Evolutionary conservation across 2,797 vertebrate species (phyloP), one percentile per base, ranked within the genome.

Genomic region (Peromyscus aztecus): DNA sequence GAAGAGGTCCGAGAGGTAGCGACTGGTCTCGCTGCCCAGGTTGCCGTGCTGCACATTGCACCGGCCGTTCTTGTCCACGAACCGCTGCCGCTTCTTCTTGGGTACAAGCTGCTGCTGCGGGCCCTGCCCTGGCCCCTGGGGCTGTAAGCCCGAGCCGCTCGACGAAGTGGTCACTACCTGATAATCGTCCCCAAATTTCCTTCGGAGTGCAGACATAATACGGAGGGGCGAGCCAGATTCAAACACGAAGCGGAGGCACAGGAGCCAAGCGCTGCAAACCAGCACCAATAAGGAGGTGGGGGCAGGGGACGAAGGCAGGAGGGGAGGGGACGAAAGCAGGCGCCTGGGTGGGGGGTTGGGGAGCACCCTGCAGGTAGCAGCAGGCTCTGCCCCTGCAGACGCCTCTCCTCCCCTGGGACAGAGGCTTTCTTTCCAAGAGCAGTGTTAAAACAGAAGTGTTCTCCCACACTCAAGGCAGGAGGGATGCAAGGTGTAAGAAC

Each of bases 181-280:
- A 98, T 99, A 99, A 98, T 99, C 99, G 99, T 99, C 99, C 98
- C 99, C 99, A 99, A 99, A 99, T 99, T 99, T 99, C 99, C 99
- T 99, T 99, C 99, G 99, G 98, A 99, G 99, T 99, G 99, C 99
- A 99, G 99, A 99, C 99, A 99, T 99, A 99, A 99, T 99, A 99
- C 97, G 98, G 90, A 97, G 98, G 94, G 96, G 96, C 94, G 96
- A 97, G 98, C 98, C 98, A 97, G 98, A 98, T 97, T 97, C 97
- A 93, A 92, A 93, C 24, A 75, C 94, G 95, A 97, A 97, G 97
- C 94, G 81, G 87, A 96, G 97, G 96, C 92, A 96, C 97, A 86
- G 96, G 91, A 97, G 95, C 97, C 83, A 34, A 94, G 98, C 97
- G 92, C 98, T 96, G 98, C 80, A 91, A 90, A 95, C 89, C 97